A percentile compares a stretch with the other conserved stretches of the same genome.
Conservation (phyloP, 2,113 vertebrate genomes). For the Onychorhynchus coronatus region DNA sequence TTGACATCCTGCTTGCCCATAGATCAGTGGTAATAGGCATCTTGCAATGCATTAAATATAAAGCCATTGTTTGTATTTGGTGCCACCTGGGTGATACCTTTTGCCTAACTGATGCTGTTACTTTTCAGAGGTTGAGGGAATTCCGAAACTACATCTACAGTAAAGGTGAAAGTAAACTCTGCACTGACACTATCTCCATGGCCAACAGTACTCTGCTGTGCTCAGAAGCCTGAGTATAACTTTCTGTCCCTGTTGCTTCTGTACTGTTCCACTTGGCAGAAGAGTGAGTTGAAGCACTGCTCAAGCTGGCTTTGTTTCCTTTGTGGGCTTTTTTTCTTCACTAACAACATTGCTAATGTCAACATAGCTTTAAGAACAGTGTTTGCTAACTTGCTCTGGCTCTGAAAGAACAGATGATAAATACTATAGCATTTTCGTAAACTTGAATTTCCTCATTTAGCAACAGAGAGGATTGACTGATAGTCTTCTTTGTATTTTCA, state of each 20-base stretch:
- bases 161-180: not conserved
- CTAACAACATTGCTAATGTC: slow-evolving; percentile 27
- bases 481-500: not conserved
- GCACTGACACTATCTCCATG: not conserved
- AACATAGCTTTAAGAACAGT: not conserved
- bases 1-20: not conserved
- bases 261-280: slow-evolving; percentile 12
- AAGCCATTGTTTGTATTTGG: not conserved
- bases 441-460: not conserved
- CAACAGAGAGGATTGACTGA: not conserved
- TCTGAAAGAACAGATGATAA: slow-evolving; percentile 1
- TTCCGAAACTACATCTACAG: not conserved
- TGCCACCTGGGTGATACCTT: not conserved
- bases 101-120: not conserved
- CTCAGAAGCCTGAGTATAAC: not conserved
- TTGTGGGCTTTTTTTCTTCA: slow-evolving; percentile 1
- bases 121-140: not conserved
- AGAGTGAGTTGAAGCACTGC: not conserved
- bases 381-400: slow-evolving; percentile 21
- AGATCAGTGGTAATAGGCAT: too few relatives aligned
- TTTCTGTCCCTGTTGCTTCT: not conserved
- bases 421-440: not conserved
- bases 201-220: not conserved
- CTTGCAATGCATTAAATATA: not conserved
- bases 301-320: slow-evolving; percentile 14